Conservation (phyloP, 2,113 vertebrate genomes). For the Engystomops pustulosus region DNA sequence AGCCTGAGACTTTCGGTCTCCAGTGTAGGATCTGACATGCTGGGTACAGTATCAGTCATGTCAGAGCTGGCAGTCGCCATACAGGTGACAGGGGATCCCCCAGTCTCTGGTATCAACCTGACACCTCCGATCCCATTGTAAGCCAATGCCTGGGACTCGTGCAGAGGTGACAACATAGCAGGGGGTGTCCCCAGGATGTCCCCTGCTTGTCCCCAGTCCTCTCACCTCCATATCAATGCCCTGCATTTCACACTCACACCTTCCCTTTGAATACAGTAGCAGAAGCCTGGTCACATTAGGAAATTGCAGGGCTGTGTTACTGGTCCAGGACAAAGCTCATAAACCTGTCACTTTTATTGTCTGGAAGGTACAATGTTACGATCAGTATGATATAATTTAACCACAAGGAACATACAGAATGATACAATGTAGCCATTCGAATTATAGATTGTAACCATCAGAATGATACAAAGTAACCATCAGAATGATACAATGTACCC, state of each 20-base stretch:
- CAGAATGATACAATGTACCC: too few species aligned
- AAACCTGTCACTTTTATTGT: background rate
- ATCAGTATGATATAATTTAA: too few species aligned
- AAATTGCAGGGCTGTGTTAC: slow-evolving; percentile 32
- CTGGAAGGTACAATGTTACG: background rate
- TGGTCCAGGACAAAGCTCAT: background rate
- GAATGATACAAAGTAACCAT: too few species aligned
- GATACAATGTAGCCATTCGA: too few species aligned
- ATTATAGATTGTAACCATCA: too few species aligned
- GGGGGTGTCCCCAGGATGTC: slow-evolving; percentile 45
- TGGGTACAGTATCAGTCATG: slow-evolving; percentile 3
- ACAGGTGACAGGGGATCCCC: background rate
- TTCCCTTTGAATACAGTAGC: slow-evolving; percentile 35
- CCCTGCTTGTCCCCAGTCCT: slow-evolving; percentile 15
- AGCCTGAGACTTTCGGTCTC: slow-evolving; percentile 32
- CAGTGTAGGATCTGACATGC: slow-evolving; percentile 6
- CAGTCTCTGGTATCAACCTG: background rate
- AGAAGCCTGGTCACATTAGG: slow-evolving; percentile 20
- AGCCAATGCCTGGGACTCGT: background rate
- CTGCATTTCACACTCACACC: slow-evolving; percentile 30
- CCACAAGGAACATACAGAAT: too few species aligned
- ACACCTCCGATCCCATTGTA: slow-evolving; percentile 25
- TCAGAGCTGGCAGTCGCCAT: background rate
- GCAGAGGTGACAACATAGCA: slow-evolving; percentile 26
- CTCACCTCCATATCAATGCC: slow-evolving; percentile 35